Evolutionary conservation across 2,113 vertebrate species (phyloP).

Genomic region (Mesembrinibis cayennensis): DNA sequence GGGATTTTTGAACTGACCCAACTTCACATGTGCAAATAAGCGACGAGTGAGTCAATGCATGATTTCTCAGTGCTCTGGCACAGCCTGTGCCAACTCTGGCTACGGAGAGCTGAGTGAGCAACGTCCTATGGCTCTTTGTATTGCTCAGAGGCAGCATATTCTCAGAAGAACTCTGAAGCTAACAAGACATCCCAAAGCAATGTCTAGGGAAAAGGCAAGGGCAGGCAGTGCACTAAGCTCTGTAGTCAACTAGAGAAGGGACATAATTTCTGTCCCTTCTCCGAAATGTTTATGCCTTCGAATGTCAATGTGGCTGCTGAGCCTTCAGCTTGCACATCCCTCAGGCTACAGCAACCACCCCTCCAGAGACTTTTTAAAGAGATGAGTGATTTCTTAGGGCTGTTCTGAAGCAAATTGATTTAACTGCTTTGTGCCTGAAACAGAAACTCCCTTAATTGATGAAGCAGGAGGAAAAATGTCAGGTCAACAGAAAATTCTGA

Average conservation of each 20-base stretch:
- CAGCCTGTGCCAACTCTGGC: background rate
- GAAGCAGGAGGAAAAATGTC: slow-evolving; percentile 3
- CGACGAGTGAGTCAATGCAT: background rate
- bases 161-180: background rate
- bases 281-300: background rate
- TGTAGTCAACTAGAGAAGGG: background rate
- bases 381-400: slow-evolving; percentile 22
- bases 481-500: background rate
- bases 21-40: background rate
- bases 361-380: slow-evolving; percentile 17
- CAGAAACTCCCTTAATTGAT: background rate
- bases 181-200: background rate
- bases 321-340: slow-evolving; percentile 1
- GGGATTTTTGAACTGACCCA: background rate
- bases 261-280: background rate
- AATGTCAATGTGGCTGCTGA: slow-evolving; percentile 14
- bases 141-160: background rate
- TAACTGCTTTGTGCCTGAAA: slow-evolving; percentile 51
- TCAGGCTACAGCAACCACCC: background rate
- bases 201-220: background rate
- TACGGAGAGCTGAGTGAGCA: background rate
- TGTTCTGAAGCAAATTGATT: slow-evolving; percentile 38
- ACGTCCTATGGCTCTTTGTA: background rate
- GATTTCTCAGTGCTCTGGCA: background rate
- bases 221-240: background rate